A percentile compares a stretch with the other conserved stretches of the same genome.
Evolutionary conservation across 2,113 vertebrate species (phyloP).

Genomic region (Willisornis vidua): DNA sequence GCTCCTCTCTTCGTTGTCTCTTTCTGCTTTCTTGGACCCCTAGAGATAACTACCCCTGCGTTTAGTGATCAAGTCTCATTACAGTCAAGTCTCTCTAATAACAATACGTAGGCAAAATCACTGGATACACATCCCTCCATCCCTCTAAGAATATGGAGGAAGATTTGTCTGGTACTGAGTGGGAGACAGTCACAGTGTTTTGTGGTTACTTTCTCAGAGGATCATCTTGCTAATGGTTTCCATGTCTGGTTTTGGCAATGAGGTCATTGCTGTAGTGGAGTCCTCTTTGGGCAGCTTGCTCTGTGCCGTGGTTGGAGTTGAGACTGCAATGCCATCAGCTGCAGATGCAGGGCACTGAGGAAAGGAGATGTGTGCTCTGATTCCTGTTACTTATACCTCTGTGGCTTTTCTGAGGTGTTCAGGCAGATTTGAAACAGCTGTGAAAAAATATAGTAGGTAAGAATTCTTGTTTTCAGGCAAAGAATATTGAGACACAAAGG

Average conservation of each 20-base stretch:
- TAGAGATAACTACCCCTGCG: neutral
- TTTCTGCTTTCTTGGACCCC: neutral
- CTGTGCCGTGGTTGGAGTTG: fast-evolving
- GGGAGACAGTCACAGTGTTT: neutral
- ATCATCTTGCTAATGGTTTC: neutral
- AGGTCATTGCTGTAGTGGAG: neutral
- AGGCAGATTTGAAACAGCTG: neutral
- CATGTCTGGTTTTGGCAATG: neutral
- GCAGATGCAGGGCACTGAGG: neutral
- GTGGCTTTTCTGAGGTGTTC: neutral
- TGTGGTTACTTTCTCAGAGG: neutral
- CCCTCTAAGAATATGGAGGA: neutral
- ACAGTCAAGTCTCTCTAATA: neutral
- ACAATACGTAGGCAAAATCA: neutral
- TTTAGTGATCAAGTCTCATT: neutral
- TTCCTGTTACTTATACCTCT: neutral
- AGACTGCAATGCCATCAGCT: neutral
- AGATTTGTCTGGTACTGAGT: neutral
- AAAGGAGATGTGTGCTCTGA: neutral
- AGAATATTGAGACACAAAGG: neutral
- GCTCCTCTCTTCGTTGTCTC: neutral
- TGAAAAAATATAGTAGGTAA: neutral
- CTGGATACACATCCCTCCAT: too few species aligned
- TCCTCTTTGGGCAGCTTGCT: neutral
- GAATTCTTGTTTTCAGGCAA: neutral